phyloP scores from a whole-genome alignment of 1,140 invertebrate genomes.

The Radopholus similis region DNA sequence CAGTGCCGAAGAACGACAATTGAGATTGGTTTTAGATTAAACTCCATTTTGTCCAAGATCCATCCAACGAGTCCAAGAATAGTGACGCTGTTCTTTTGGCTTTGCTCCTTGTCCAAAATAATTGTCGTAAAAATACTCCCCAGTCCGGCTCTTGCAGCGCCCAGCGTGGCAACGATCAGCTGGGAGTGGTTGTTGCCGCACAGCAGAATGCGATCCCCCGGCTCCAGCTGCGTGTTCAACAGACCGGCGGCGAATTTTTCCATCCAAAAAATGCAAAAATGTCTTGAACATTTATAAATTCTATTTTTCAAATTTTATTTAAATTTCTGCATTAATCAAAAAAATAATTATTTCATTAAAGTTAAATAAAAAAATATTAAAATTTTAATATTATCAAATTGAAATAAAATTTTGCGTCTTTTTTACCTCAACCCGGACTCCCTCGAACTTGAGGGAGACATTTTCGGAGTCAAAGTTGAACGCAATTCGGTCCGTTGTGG shows the following conservation, averaged over 20 bases:
- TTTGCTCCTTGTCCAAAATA: too few relatives aligned
- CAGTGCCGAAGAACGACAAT: too few relatives aligned
- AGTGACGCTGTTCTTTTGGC: too few relatives aligned
- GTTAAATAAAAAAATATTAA: conserved; percentile 13
- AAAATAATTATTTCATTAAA: conserved; percentile 16
- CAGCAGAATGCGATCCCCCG: conserved; percentile 47
- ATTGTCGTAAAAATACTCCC: background rate
- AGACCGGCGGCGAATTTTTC: conserved; percentile 54
- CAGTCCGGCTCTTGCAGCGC: conserved; percentile 47
- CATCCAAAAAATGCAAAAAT: conserved; percentile 39
- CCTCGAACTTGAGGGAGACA: conserved; percentile 38
- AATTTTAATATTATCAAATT: background rate
- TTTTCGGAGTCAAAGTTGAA: conserved; percentile 57
- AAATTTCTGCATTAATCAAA: too few relatives aligned
- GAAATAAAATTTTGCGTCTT: conserved; percentile 7
- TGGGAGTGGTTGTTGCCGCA: conserved; percentile 49
- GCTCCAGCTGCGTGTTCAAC: conserved; percentile 41
- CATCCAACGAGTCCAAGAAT: too few relatives aligned
- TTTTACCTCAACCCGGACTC: conserved; percentile 38
- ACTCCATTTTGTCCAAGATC: too few relatives aligned
- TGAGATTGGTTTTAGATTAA: too few relatives aligned
- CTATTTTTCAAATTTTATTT: too few relatives aligned
- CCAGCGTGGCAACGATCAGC: conserved; percentile 46
- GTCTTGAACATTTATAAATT: too few relatives aligned
- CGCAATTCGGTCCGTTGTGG: conserved; percentile 41